Evolutionary conservation across 2,888 invertebrate genomes (phyloP), one percentile per base, ranked within the genome.

Genomic region (Dynastes hyllus): DNA sequence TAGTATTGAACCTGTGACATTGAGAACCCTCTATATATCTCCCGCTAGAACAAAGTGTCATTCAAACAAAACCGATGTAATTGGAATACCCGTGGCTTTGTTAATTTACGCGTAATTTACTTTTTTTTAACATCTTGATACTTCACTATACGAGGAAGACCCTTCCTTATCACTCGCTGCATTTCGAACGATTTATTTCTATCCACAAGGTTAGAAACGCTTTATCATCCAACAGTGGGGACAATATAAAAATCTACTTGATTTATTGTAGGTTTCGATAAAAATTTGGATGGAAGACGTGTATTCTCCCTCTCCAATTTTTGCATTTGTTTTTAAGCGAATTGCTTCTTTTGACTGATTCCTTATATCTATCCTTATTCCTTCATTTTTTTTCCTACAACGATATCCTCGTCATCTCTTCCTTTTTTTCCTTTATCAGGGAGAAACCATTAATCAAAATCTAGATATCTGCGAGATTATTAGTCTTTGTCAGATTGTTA

Each of bases 31-130:
- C 67, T 63, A 73, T 67, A 55, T 65, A 79, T 79, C 78, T 69
- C 66, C 66, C 76, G 81, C 82, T 80, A 82, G 84, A 84, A 83
- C 85, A 84, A 85, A 86, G 84, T 85, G 86, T 85, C 85, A 84
- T 85, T 86, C 84, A 79, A 79, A 76, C 76, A 66, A 53, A 76
- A 75, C 67, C 76, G 69, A 79, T 69, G 76, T 83, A 83, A 83
- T 83, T 83, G 83, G 81, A 82, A 83, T 81, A 58, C 76, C 79
- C 80, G 79, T 78, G 80, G 40, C 78, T 79, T 78, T 55, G 55
- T 55, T 55, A 55, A 55, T 55, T 55, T 55, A 22, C 6, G n/a
- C 55, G 55, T 13, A 55, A 55, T 55, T 55, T 55, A 55, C 55
- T 16, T 55, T 55, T 55, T 55, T 55, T 45, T 45, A 45, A 45